Base-by-base conservation (phyloP, 2,113 vertebrate genomes). In the Aythya baeri region DNA sequence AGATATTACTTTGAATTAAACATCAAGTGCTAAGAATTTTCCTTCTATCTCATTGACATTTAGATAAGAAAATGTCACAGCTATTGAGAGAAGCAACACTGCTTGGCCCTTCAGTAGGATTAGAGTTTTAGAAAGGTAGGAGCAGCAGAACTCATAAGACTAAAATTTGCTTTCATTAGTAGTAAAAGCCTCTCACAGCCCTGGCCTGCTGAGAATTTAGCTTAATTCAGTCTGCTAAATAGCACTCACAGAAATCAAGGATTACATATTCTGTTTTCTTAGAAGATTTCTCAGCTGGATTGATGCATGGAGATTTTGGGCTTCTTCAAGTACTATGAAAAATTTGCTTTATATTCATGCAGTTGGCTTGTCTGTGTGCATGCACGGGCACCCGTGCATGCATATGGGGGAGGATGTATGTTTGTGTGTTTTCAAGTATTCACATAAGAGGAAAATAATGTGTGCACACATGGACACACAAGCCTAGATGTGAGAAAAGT, bases 1-100 rank as follows among this genome's bases (percentile, higher is more conserved):
- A 79, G 23, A 11, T 41, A 88, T 17, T 62, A 36, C 14, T 86
- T 83, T 22, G 58, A 87, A 89, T 20, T 32, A 77, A 93, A 87
- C 11, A 74, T 49, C 34, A 84, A 55, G 32, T 43, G 76, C 25
- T 54, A 82, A 41, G 32, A 65, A 55, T 54, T 14, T 72, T 94
- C 77, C 34, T 89, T 75, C 73, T 38, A 1, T 66, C 46, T 77
- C 52, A 46, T 8, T 83, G 63, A 91, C 79, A 86, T 58, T 84
- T 89, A 93, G 73, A 27, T 58, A 86, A 70, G 72, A 74, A 96
- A 95, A 93, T 71, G 29, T 88, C 70, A 88, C 50, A 43, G 34
- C 38, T 88, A 34, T 44, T 74, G 58, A 70, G 34, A 86, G n/a
- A 83, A 82, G 41, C 23, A 67, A 52, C 18, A 36, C 1, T 96